phyloP scores from a whole-genome alignment of 1,140 invertebrate genomes.

The Nomia melanderi region DNA sequence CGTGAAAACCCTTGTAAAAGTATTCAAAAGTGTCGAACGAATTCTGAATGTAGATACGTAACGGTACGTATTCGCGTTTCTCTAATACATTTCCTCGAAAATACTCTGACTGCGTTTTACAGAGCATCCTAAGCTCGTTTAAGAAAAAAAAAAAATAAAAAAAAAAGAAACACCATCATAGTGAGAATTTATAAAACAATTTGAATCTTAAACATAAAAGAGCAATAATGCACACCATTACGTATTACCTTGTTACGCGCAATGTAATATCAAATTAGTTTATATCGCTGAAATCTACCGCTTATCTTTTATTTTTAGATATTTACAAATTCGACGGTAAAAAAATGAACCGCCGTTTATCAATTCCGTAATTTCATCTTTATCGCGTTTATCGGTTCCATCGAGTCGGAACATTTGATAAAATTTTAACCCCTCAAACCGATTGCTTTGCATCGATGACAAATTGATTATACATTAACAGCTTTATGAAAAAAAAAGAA shows the following conservation, averaged over 20 bases:
- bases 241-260: constrained; percentile 26
- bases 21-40: not conserved
- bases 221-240: constrained; percentile 32
- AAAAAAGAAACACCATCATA: constrained; percentile 28
- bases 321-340: constrained; percentile 59
- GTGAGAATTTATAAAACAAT: constrained; percentile 47
- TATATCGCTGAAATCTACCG: constrained; percentile 41
- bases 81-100: constrained; percentile 14
- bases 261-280: constrained; percentile 37
- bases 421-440: constrained; percentile 57
- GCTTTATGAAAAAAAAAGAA: constrained; percentile 45
- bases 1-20: constrained; percentile 1
- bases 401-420: constrained; percentile 33
- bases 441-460: not conserved
- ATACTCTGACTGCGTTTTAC: constrained; percentile 37
- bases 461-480: constrained; percentile 39
- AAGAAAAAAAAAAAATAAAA: too few species aligned
- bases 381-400: constrained; percentile 52
- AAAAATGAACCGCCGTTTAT: constrained; percentile 33
- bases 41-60: constrained; percentile 33
- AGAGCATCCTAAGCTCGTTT: constrained; percentile 59
- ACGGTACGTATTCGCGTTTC: constrained; percentile 22
- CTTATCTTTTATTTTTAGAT: constrained; percentile 33
- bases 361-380: constrained; percentile 52
- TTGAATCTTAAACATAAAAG: constrained; percentile 44